phyloP scores from a whole-genome alignment of 2,797 vertebrate species.

The Tadarida brasiliensis region DNA sequence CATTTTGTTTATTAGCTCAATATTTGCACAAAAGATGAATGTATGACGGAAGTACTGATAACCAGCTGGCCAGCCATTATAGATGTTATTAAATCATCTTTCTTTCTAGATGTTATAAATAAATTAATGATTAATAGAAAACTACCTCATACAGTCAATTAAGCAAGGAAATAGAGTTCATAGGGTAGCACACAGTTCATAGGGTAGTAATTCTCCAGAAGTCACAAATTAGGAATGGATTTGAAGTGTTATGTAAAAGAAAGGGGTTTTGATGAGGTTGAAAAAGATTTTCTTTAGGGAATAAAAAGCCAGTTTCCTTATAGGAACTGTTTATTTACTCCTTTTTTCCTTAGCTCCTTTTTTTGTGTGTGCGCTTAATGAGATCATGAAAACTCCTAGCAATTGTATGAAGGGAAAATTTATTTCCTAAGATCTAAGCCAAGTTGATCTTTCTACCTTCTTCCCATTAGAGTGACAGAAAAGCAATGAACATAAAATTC shows the following conservation, averaged over 20 bases:
- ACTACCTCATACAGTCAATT: neutral
- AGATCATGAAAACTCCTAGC: neutral
- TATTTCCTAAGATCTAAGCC: conserved; percentile 13
- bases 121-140: conserved; percentile 56
- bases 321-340: neutral
- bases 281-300: neutral
- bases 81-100: conserved; percentile 51
- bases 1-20: conserved; percentile 50
- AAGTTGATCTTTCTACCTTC: neutral
- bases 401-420: neutral
- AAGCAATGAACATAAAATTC: conserved; percentile 15
- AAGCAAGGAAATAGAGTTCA: conserved; percentile 30
- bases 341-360: conserved; percentile 6
- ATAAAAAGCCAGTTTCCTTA: conserved; percentile 45
- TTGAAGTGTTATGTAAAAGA: neutral
- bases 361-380: conserved; percentile 26
- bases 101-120: conserved; percentile 24
- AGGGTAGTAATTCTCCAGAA: conserved; percentile 36
- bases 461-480: neutral
- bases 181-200: neutral
- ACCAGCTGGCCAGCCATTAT: neutral
- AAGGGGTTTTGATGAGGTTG: neutral
- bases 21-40: conserved; percentile 52
- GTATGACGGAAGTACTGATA: neutral
- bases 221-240: neutral